Evolutionary conservation across 2,888 invertebrate species (phyloP), one percentile per base, ranked within the genome.

Genomic region (Pristionchus arcanus): DNA sequence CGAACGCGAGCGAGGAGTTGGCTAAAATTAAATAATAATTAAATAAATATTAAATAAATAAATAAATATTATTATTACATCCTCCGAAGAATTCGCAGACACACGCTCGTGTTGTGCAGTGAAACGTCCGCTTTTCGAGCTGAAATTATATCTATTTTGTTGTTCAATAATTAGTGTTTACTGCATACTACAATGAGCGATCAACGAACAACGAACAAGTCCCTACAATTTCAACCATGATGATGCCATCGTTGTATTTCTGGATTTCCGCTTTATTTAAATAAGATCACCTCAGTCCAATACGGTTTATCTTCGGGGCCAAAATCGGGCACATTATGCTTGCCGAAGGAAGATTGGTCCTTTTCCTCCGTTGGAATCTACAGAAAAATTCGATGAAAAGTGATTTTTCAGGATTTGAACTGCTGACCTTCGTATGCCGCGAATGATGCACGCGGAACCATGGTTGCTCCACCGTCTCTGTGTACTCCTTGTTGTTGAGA

Each of bases 361-460:
- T 81, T 53, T 25, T 89, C 89, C 16, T 16, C 89, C 16, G 63
- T 59, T 11, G 63, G 81, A 15, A 89, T 53, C 81, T 89, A 42
- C 28, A 74, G 42, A n/a, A n/a, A n/a, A n/a, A n/a, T n/a, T n/a
- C n/a, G n/a, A n/a, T n/a, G n/a, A n/a, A n/a, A n/a, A n/a, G n/a
- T n/a, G n/a, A n/a, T n/a, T n/a, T n/a, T n/a, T n/a, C n/a, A n/a
- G 1, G 13, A n/a, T n/a, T n/a, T n/a, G n/a, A 21, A 7, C 16
- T 49, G n/a, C n/a, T 21, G 0, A 77, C 88, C 59, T 88, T 88
- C 2, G 49, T 71, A 31, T 91, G 90, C 59, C 92, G 92, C 49
- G 91, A 91, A 49, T 91, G 90, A 83, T 93, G 93, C 87, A 90
- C 91, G 34, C 92, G 77, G 87, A 93, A 93, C 92, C 92, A 93